phyloP scores from a whole-genome alignment of 2,113 vertebrate species.

The Saccopteryx leptura region DNA sequence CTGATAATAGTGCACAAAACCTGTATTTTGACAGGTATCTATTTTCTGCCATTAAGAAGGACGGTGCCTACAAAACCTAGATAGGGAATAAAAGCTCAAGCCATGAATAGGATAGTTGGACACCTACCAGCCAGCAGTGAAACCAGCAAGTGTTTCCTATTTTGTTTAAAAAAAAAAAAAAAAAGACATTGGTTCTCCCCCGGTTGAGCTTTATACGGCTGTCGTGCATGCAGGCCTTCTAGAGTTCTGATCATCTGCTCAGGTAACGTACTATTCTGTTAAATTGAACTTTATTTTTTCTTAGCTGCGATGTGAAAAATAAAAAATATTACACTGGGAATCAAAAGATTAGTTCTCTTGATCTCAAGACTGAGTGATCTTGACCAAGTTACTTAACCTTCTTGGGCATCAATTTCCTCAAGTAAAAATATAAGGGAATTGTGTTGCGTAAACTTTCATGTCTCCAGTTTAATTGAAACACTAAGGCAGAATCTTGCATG shows the following conservation, averaged over 20 bases:
- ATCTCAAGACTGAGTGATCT: not conserved
- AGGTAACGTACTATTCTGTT: not conserved
- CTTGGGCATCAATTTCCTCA: not conserved
- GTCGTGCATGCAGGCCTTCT: not conserved
- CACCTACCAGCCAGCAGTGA: not conserved
- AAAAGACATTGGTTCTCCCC: not conserved
- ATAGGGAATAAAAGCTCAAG: not conserved
- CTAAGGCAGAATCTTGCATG: not conserved
- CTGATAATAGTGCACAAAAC: not conserved
- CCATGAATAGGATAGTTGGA: not conserved
- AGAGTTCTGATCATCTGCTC: not conserved
- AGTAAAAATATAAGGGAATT: not conserved
- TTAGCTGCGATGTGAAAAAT: not conserved
- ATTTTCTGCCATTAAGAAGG: slow-evolving; percentile 11
- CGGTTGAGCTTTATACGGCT: not conserved
- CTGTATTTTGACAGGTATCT: not conserved
- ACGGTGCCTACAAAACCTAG: not conserved
- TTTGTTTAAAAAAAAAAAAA: not conserved
- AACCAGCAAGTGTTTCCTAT: not conserved
- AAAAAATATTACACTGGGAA: not conserved
- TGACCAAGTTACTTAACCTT: not conserved
- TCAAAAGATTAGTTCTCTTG: not conserved
- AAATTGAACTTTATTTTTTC: slow-evolving; percentile 46
- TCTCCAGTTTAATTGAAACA: not conserved
- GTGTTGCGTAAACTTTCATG: not conserved